Conservation (phyloP, 2,888 invertebrate species). For the Tridacna crocea region DNA sequence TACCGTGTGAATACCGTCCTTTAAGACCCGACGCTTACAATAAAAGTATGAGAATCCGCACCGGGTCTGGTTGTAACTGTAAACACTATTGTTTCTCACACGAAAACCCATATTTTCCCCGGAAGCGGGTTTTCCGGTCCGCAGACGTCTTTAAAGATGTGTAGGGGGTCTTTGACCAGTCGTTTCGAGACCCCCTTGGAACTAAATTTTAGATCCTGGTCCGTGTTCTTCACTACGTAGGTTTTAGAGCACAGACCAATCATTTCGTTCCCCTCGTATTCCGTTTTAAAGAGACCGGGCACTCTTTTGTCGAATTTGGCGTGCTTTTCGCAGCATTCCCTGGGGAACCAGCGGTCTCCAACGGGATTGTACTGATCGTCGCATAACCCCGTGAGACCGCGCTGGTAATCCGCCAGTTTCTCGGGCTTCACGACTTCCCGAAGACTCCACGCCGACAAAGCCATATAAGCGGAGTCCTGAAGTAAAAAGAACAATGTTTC, state of each 20-base stretch:
- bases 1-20: conserved; percentile 38
- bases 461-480: conserved; percentile 39
- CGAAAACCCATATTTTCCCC: conserved; percentile 32
- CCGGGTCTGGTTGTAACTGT: conserved; percentile 31
- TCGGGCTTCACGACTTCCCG: conserved; percentile 32
- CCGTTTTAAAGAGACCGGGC: conserved; percentile 37
- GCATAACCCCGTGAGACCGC: conserved; percentile 44
- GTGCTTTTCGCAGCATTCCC: conserved; percentile 44
- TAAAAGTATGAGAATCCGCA: conserved; percentile 46
- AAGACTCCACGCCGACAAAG: conserved; percentile 28
- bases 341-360: conserved; percentile 35
- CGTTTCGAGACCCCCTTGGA: conserved; percentile 40
- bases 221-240: conserved; percentile 45
- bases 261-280: conserved; percentile 6
- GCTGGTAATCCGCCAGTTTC: conserved; percentile 18
- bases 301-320: conserved; percentile 35
- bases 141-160: conserved; percentile 31
- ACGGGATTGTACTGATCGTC: conserved; percentile 39
- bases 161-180: conserved; percentile 23
- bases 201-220: conserved; percentile 36
- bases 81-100: conserved; percentile 42
- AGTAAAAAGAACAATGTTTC: not conserved
- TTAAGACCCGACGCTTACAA: conserved; percentile 39
- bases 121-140: conserved; percentile 15
- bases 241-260: conserved; percentile 56